Base-by-base conservation (phyloP, 1,140 invertebrate species). In the Probaryconus sp. region DNA sequence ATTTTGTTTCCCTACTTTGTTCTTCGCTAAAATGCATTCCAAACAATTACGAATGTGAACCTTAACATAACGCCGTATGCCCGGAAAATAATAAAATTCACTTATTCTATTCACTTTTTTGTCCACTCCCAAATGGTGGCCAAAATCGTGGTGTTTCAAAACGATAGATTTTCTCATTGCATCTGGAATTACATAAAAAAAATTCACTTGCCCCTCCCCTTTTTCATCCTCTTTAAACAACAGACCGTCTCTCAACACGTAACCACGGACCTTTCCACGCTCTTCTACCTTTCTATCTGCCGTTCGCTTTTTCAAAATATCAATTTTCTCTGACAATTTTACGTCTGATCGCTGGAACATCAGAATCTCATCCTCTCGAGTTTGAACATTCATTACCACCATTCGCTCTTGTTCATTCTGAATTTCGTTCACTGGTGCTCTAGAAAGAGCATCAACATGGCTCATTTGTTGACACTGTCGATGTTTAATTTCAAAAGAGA, bases 341-440 rank as follows among this genome's bases (percentile, higher is more conserved):
- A n/a, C 21, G 7, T 24, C 80, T 71, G 85, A 82, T 5, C 78
- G 79, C 28, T 53, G 33, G 6, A 26, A 14, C 33, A 53, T 26
- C 9, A 53, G 11, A 4, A 53, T 17, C 1, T 53, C 35, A 14
- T 53, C 35, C 11, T 53, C 33, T n/a, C n/a, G n/a, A n/a, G n/a
- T n/a, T 4, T 26, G 14, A 1, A 38, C 14, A 3, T 26, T 35
- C 4, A 53, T 26, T 24, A 0, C 9, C 11, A 9, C 7, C 28
- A 1, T 28, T 21, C 20, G 13, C 5, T 24, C 7, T 13, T 24
- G 21, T n/a, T 14, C 38, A 13, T 7, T 7, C 13, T 24, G 20
- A 35, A 1, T 16, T 0, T 21, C 28, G 13, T 11, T 21, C 3
- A 38, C 11, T 1, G 55, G 55, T n/a, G 30, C 30, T 33, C 55